Conservation (phyloP, 1,140 invertebrate genomes). For the Caerostris darwini region DNA sequence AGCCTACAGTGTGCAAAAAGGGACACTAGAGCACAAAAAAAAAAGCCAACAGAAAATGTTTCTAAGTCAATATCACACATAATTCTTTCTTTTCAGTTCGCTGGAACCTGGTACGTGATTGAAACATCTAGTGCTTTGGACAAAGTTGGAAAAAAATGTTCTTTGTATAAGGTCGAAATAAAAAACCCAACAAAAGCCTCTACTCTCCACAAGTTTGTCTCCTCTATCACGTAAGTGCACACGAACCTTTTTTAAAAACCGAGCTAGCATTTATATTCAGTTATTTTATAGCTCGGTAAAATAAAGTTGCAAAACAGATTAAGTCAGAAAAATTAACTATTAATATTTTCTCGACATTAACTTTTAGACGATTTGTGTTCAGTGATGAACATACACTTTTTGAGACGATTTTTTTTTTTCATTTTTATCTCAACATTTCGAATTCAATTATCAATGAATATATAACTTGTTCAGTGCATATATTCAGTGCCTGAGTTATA, state of each 20-base stretch:
- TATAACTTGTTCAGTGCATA: too few species aligned
- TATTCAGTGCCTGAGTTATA: not conserved
- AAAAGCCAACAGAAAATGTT: too few species aligned
- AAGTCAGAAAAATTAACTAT: not conserved
- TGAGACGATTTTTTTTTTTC: too few species aligned
- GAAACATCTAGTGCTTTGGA: constrained; percentile 12
- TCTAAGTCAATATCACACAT: too few species aligned
- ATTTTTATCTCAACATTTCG: too few species aligned
- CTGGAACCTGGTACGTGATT: constrained; percentile 61
- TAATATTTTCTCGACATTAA: not conserved
- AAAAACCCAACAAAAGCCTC: not conserved
- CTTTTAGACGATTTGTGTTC: not conserved
- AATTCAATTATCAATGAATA: too few species aligned
- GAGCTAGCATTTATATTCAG: not conserved
- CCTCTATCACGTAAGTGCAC: constrained; percentile 34
- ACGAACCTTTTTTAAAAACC: too few species aligned
- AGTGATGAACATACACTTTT: not conserved
- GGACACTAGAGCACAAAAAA: too few species aligned
- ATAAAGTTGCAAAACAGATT: not conserved
- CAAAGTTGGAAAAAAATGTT: constrained; percentile 6
- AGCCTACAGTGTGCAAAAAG: too few species aligned
- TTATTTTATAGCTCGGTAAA: not conserved
- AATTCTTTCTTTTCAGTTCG: constrained; percentile 3
- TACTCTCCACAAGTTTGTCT: constrained; percentile 55
- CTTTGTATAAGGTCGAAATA: not conserved